These are phyloP conservation scores for Metalampra italica DNA, from an alignment of 2,888 invertebrate genomes.

Conservation along the genomic window DNA sequence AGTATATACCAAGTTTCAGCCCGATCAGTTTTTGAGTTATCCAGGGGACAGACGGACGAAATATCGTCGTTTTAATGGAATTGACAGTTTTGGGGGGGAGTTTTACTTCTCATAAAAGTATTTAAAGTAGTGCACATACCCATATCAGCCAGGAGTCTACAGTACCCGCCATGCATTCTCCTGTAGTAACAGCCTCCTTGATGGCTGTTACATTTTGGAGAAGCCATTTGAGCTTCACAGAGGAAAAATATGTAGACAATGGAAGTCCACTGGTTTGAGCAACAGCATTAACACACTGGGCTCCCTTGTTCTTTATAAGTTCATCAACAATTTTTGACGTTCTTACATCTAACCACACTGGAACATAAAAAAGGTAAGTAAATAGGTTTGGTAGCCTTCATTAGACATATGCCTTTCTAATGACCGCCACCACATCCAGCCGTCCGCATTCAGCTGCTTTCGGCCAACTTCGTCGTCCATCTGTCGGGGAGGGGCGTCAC, in stretches of 20 bases:
- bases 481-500: too few relatives aligned
- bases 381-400: too few relatives aligned
- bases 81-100: too few relatives aligned
- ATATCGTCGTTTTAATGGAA: too few relatives aligned
- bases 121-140: slow-evolving; percentile 74
- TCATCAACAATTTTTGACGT: slow-evolving; percentile 90
- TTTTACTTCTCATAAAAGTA: too few relatives aligned
- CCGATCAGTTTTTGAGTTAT: too few relatives aligned
- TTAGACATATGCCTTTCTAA: too few relatives aligned
- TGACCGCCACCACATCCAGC: too few relatives aligned
- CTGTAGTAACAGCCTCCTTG: slow-evolving; percentile 82
- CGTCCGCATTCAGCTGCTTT: too few relatives aligned
- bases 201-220: slow-evolving; percentile 90
- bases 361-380: slow-evolving; percentile 1
- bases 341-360: slow-evolving; percentile 96
- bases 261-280: slow-evolving; percentile 89
- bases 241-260: slow-evolving; percentile 96
- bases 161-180: slow-evolving; percentile 90
- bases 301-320: slow-evolving; percentile 67
- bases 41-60: too few relatives aligned
- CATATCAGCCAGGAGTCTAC: slow-evolving; percentile 98
- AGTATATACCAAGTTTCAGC: too few relatives aligned
- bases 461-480: too few relatives aligned
- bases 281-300: slow-evolving; percentile 61
- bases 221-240: slow-evolving; percentile 96